Base-by-base conservation (phyloP, 2,113 vertebrate genomes). In the Spea bombifrons region DNA sequence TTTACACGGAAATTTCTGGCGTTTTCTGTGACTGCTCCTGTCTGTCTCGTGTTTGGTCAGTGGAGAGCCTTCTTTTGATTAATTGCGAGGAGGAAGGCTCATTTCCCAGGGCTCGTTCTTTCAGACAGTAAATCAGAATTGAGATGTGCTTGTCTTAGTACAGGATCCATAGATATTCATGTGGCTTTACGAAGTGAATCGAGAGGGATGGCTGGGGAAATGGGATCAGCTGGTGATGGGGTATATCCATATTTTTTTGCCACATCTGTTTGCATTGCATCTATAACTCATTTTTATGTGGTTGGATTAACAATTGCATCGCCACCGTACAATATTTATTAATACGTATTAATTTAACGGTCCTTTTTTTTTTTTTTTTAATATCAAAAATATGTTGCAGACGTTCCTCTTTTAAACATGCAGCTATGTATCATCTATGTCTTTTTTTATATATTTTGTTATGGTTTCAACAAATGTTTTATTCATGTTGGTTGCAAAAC, bases 181-280 rank as follows among this genome's bases (percentile, higher is more conserved):
- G 72, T 57, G n/a, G 81, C 78, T 84, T 30, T 73, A 79, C 80
- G 45, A 67, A 70, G 3, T 59, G 85, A 87, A 88, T 82, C 45
- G 1, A 45, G 9, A 75, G 82, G 83, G 88, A 82, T 61, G 50
- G 84, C 91, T 84, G 90, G 92, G 89, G 93, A 92, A 88, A 92
- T 92, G 83, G 93, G 93, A 93, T 90, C 91, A 92, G 90, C 90
- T 94, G 93, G 93, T 94, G 85, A 92, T 89, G 91, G 90, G 94
- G 93, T 94, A 88, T 88, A 86, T 91, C 90, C 84, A 82, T 87
- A 30, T 30, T 30, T 30, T 89, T 85, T 85, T 16, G 71, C 87
- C 85, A 68, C 89, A 89, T 84, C 84, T 89, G 84, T 88, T 86
- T 84, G 90, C 83, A 88, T 86, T 87, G 88, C 85, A 87, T 86